Conservation (phyloP, 2,113 vertebrate genomes). For the Scophthalmus maximus region DNA sequence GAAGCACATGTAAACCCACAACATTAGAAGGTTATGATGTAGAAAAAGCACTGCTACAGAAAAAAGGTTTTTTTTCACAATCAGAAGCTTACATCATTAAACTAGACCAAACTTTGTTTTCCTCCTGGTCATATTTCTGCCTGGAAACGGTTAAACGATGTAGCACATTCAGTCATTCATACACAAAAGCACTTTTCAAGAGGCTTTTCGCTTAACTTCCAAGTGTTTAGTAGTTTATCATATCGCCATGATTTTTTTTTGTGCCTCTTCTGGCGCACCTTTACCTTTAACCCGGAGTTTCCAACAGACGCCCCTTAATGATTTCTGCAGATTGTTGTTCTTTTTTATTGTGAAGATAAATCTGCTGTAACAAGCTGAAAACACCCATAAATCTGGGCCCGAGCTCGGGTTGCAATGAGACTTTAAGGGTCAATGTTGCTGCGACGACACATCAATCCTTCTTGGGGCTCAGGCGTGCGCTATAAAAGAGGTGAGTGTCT, state of each 20-base stretch:
- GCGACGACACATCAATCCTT: constrained; percentile 75
- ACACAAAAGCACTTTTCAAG: constrained; percentile 18
- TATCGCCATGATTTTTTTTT: constrained; percentile 47
- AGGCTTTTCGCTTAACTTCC: not conserved
- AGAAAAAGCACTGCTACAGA: not conserved
- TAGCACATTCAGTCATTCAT: constrained; percentile 18
- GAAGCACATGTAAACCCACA: not conserved
- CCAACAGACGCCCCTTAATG: constrained; percentile 78
- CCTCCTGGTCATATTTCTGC: constrained; percentile 4
- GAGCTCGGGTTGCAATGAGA: constrained; percentile 76
- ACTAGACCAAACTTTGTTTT: constrained; percentile 6
- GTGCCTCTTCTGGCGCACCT: constrained; percentile 29
- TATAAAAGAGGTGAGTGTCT: constrained; percentile 74
- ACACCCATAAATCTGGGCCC: constrained; percentile 82
- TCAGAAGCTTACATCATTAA: constrained; percentile 16
- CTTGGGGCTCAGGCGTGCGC: constrained; percentile 50
- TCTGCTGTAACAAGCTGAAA: constrained; percentile 89
- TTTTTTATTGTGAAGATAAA: constrained; percentile 88
- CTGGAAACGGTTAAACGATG: not conserved
- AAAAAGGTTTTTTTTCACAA: not conserved
- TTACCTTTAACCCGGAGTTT: constrained; percentile 65
- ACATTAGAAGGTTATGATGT: not conserved
- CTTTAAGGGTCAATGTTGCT: constrained; percentile 80
- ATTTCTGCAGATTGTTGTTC: constrained; percentile 86
- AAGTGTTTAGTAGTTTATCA: constrained; percentile 55